phyloP scores from a whole-genome alignment of 2,888 invertebrate species.

The Hedychridium roseum region DNA sequence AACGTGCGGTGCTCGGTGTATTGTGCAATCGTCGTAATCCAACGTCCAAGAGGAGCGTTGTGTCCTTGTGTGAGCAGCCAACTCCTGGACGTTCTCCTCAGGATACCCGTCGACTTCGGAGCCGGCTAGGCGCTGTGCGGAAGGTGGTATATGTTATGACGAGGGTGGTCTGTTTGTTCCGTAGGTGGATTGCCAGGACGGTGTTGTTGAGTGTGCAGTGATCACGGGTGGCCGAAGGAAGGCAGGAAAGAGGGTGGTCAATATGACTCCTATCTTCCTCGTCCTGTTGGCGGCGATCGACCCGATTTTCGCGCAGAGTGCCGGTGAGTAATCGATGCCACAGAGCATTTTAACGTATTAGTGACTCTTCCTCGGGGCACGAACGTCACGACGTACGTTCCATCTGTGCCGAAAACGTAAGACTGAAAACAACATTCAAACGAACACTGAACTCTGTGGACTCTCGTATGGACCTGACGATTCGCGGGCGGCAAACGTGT shows the following conservation, averaged over 20 bases:
- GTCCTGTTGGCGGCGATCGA: conserved; percentile 63
- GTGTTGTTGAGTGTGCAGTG: conserved; percentile 61
- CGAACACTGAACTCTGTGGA: no score
- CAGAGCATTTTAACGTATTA: conserved; percentile 32
- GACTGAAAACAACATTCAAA: no score
- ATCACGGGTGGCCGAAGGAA: conserved; percentile 53
- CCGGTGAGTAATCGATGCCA: conserved; percentile 58
- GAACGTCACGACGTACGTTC: no score
- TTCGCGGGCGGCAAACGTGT: no score
- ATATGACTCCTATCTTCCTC: conserved; percentile 63
- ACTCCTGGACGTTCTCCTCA: neutral
- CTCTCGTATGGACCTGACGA: no score
- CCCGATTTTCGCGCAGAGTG: conserved; percentile 61
- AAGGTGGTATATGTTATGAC: conserved; percentile 53
- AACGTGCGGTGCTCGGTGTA: neutral
- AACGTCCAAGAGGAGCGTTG: neutral
- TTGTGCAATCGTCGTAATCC: neutral
- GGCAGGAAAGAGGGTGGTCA: conserved; percentile 59
- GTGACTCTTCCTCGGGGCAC: conserved; percentile 12
- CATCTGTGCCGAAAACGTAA: no score
- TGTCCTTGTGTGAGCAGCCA: neutral
- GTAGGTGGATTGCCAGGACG: conserved; percentile 55
- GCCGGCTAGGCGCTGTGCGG: conserved; percentile 16
- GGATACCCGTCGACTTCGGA: no score
- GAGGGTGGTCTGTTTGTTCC: conserved; percentile 52